A percentile compares a stretch with the other conserved stretches of the same genome.
Evolutionary conservation across 35 echinoderm and acorn worm species (phyloP).

Genomic region (Amphiura filiformis): DNA sequence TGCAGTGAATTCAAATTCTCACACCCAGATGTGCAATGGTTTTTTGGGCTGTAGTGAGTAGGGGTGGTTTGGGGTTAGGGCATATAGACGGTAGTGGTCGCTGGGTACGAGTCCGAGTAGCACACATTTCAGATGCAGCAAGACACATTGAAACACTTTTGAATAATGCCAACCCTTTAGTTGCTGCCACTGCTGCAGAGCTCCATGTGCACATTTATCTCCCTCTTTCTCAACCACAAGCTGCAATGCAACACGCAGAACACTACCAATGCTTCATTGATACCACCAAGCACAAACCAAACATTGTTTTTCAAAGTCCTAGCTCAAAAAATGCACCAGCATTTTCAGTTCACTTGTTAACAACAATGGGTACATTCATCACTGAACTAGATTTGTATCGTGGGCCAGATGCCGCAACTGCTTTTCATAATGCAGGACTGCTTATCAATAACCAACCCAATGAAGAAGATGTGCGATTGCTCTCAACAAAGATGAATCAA

Average conservation of each 20-base stretch:
- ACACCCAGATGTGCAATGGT: too few relatives aligned
- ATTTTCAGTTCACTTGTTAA: background rate
- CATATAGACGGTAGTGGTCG: background rate
- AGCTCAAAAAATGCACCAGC: background rate
- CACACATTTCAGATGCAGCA: slow-evolving; percentile 6
- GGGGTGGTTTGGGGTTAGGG: too few relatives aligned
- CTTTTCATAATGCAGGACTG: background rate
- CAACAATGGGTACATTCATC: slow-evolving; percentile 1
- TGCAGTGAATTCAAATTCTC: too few relatives aligned
- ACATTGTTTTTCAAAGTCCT: background rate
- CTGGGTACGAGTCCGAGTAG: background rate
- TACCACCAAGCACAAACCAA: slow-evolving; percentile 5
- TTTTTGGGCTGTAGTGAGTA: too few relatives aligned
- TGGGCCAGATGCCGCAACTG: background rate
- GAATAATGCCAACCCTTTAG: background rate
- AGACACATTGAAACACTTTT: background rate
- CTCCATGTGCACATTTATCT: slow-evolving; percentile 5
- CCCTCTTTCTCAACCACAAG: slow-evolving; percentile 1
- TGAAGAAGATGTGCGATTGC: background rate
- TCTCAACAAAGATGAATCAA: too few relatives aligned
- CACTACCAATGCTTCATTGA: background rate
- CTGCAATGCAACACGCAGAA: slow-evolving; percentile 6
- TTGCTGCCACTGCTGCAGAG: background rate
- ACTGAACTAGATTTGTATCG: slow-evolving; percentile 3
- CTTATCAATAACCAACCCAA: slow-evolving; percentile 6